Base-by-base conservation (phyloP, 2,113 vertebrate genomes). In the Corynorhinus townsendii region DNA sequence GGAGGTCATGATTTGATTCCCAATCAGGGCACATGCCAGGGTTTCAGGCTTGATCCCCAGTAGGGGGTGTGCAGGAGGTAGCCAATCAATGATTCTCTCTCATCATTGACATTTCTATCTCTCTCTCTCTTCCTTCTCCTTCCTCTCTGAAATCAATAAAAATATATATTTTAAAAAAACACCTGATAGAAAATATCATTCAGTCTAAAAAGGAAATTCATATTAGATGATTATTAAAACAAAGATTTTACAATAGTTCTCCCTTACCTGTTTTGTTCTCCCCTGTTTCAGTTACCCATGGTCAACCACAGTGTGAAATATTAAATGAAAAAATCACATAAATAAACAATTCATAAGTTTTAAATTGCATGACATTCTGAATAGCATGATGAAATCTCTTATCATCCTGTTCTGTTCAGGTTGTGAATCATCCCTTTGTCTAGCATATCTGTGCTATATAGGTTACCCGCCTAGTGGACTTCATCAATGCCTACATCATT, bases 221-320 rank as follows among this genome's bases (percentile, higher is more conserved):
- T 71, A 76, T 40, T 35, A 88, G 26, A 45, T 82, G 30, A 56
- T 82, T 88, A 69, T 90, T 91, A 81, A 95, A 94, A 68, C 40
- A 89, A 89, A 87, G 28, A 11, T 92, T 82, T 59, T 88, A 30
- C 26, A 82, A 10, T 82, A 62, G 16, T 20, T 4, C 16, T 28
- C 54, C 38, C 43, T 79, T 82, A 30, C 40, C 26, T 43, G 80
- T 81, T 81, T 59, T 24, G 56, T 28, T 62, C 15, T 62, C 35
- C 6, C 12, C 38, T 40, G 15, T 40, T 30, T 62, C 56, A 33
- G 38, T 30, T 43, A 43, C 26, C 38, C 10, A 17, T 17, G 26
- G 10, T 62, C 38, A 62, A 43, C 28, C 3, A 2, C 15, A 43
- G 56, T 62, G 22, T 54, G 40, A 17, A 81, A 62, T 40, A 43